Evolutionary conservation across 2,797 vertebrate genomes (phyloP).

Genomic region (Vultur gryphus): DNA sequence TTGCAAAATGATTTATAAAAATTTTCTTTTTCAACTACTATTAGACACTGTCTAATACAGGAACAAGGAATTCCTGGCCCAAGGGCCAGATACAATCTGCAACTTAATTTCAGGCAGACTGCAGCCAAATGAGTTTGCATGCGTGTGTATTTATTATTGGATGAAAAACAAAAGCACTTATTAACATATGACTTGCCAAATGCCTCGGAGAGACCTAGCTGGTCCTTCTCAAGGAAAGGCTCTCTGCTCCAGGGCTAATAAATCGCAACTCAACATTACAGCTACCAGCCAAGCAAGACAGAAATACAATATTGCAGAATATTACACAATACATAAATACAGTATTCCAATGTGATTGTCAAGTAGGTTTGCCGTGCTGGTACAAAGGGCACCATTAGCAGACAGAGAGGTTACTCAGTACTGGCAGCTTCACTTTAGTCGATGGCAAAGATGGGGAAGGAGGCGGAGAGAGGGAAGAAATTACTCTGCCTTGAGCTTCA

Average conservation of each 20-base stretch:
- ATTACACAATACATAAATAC: background rate
- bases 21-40: constrained; percentile 39
- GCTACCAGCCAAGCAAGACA: background rate
- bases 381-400: background rate
- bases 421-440: background rate
- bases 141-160: background rate
- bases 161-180: background rate
- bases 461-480: background rate
- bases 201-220: background rate
- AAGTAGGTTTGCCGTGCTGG: background rate
- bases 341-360: background rate
- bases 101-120: background rate
- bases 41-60: constrained; percentile 12
- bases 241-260: background rate
- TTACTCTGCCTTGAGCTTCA: background rate
- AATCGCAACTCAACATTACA: background rate
- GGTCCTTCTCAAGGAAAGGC: background rate
- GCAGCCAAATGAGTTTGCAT: background rate
- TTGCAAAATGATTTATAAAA: constrained; percentile 38
- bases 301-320: background rate
- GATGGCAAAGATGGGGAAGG: background rate
- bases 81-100: constrained; percentile 9
- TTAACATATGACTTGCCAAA: background rate
- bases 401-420: background rate
- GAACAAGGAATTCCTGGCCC: constrained; percentile 46